Percentiles rank a stretch among this genome's conserved stretches.
phyloP scores from a whole-genome alignment of 2,797 vertebrate genomes.

The Graptemys geographica region DNA sequence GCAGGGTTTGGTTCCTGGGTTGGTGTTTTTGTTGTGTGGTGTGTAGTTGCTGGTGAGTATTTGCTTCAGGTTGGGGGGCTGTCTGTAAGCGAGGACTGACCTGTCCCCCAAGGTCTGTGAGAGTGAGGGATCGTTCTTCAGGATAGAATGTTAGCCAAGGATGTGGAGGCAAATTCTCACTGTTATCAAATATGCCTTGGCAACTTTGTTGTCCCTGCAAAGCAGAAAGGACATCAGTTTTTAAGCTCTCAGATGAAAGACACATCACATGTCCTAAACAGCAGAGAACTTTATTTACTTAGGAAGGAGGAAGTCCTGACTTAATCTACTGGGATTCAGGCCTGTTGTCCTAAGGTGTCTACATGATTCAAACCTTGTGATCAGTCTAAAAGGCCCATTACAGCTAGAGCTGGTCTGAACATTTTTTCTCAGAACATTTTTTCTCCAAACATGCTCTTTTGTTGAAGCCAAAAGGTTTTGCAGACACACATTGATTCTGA shows the following conservation, averaged over 20 bases:
- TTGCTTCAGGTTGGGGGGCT: no score
- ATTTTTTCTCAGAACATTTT: background rate
- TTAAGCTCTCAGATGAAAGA: background rate
- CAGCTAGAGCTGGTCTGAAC: background rate
- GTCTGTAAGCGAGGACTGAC: no score
- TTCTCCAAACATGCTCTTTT: background rate
- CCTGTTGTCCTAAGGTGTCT: background rate
- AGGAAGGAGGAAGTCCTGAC: background rate
- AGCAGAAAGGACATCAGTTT: background rate
- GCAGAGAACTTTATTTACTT: background rate
- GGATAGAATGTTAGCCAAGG: background rate
- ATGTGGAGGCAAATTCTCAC: fast-evolving
- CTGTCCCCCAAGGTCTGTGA: no score
- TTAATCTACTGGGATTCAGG: background rate
- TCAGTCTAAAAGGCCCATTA: background rate
- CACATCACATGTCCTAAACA: background rate
- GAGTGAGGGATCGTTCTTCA: no score
- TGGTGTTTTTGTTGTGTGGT: no score
- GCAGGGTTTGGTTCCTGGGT: no score
- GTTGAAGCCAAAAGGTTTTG: background rate
- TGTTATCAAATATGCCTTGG: background rate
- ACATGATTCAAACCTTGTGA: background rate
- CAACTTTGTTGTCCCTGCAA: background rate
- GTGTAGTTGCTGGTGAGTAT: no score
- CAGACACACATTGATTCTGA: background rate